Conservation (phyloP, 1,140 invertebrate genomes). For the Bombyx mandarina region DNA sequence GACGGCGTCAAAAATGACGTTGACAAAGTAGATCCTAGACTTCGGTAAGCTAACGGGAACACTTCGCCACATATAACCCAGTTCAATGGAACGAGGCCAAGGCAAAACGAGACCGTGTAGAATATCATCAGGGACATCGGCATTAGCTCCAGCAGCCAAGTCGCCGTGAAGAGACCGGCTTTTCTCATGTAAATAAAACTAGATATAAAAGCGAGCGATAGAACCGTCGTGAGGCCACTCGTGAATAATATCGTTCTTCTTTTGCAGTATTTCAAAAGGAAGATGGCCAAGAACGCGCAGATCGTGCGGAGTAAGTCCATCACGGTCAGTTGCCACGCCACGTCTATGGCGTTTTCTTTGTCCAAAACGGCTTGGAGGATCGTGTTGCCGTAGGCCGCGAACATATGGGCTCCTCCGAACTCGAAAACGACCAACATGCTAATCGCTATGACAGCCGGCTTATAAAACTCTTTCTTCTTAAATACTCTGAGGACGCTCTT, state of each 20-base stretch:
- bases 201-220: slow-evolving; percentile 47
- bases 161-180: slow-evolving; percentile 28
- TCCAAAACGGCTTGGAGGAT: slow-evolving; percentile 52
- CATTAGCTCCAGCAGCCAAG: slow-evolving; percentile 37
- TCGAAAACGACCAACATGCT: slow-evolving; percentile 61
- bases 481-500: slow-evolving; percentile 47
- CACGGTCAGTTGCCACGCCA: slow-evolving; percentile 57
- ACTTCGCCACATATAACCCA: slow-evolving; percentile 66
- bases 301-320: slow-evolving; percentile 56
- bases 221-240: slow-evolving; percentile 51
- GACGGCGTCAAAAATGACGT: slow-evolving; percentile 58
- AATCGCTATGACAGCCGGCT: slow-evolving; percentile 56
- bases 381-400: slow-evolving; percentile 55
- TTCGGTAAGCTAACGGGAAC: slow-evolving; percentile 59
- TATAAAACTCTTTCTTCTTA: slow-evolving; percentile 60
- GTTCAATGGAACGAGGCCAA: slow-evolving; percentile 55
- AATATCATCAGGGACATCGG: slow-evolving; percentile 54
- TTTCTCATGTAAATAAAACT: slow-evolving; percentile 53
- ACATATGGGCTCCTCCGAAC: slow-evolving; percentile 59
- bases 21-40: slow-evolving; percentile 58
- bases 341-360: slow-evolving; percentile 40
- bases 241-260: slow-evolving; percentile 53
- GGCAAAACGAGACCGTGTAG: slow-evolving; percentile 54
- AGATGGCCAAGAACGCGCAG: slow-evolving; percentile 58
- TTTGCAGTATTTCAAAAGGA: slow-evolving; percentile 50